A percentile compares a stretch with the other conserved stretches of the same genome.
These are phyloP conservation scores for Magallana ariakensis DNA, from an alignment of 1,140 invertebrate genomes.

Conservation along the genomic window DNA sequence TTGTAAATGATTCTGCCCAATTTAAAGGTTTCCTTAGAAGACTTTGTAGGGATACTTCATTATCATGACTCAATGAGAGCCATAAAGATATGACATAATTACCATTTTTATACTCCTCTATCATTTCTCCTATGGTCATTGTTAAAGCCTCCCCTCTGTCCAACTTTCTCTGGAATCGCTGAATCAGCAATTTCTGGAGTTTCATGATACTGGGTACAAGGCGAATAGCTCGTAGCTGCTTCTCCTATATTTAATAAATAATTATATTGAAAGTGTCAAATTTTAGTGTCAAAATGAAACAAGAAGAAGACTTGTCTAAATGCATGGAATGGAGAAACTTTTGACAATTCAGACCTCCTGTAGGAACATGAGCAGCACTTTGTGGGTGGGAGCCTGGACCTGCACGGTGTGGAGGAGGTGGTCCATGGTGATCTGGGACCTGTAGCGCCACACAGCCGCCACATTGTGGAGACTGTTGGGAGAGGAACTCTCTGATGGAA, in stretches of 20 bases:
- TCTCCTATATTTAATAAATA: conserved; percentile 59
- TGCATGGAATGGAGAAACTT: no score
- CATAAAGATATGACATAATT: not conserved
- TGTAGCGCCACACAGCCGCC: conserved; percentile 62
- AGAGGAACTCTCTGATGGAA: not conserved
- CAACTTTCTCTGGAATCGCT: conserved; percentile 65
- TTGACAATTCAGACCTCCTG: conserved; percentile 51
- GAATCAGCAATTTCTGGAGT: conserved; percentile 65
- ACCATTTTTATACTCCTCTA: conserved; percentile 17
- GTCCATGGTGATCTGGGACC: conserved; percentile 59
- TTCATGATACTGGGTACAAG: conserved; percentile 70
- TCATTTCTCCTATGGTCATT: conserved; percentile 56
- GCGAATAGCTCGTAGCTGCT: conserved; percentile 64
- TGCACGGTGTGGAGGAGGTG: conserved; percentile 56
- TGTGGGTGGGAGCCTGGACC: conserved; percentile 30
- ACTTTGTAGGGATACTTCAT: no score
- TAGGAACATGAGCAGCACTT: conserved; percentile 59
- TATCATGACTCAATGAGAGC: no score
- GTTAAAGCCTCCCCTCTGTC: conserved; percentile 65
- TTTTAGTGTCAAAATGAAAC: no score
- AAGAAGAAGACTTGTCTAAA: no score
- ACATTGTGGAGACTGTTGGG: conserved; percentile 19
- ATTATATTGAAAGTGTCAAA: not conserved
- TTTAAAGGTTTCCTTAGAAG: no score
- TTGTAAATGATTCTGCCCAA: no score